Conservation (phyloP, 2,888 invertebrate species). For the Acleris emargana region DNA sequence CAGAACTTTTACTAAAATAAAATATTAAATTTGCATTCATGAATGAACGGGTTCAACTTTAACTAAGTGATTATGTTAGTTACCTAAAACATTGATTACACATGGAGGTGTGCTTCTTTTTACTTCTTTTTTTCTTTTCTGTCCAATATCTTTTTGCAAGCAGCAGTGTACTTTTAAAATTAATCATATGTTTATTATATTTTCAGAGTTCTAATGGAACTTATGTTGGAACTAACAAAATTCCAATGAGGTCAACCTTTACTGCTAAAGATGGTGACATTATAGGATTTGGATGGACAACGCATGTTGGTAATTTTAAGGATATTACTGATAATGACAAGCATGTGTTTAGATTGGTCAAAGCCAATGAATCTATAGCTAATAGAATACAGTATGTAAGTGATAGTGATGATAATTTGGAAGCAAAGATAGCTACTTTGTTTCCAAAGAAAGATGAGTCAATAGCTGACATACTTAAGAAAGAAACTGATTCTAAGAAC, state of each 20-base stretch:
- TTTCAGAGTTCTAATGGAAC: conserved; percentile 85
- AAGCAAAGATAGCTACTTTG: conserved; percentile 50
- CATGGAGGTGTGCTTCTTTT: too few relatives aligned
- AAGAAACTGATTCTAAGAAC: conserved; percentile 41
- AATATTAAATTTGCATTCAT: too few relatives aligned
- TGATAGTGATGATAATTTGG: conserved; percentile 60
- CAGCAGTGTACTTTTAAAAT: too few relatives aligned
- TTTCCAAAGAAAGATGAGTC: conserved; percentile 31
- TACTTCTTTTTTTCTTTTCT: too few relatives aligned
- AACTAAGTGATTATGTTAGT: too few relatives aligned
- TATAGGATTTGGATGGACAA: conserved; percentile 82
- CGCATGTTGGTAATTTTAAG: conserved; percentile 50
- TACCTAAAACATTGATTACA: too few relatives aligned
- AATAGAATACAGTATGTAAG: conserved; percentile 59
- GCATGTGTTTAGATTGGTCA: conserved; percentile 65
- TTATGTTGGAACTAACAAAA: conserved; percentile 74
- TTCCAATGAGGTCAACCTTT: conserved; percentile 61
- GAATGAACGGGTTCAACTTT: too few relatives aligned
- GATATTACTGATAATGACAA: conserved; percentile 64
- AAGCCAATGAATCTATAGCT: conserved; percentile 44
- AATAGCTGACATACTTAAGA: conserved; percentile 3
- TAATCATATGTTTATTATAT: neutral
- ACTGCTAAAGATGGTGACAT: conserved; percentile 69
- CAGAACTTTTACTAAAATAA: too few relatives aligned
- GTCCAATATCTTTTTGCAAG: too few relatives aligned